These are phyloP conservation scores for Theristicus caerulescens DNA, from an alignment of 2,113 vertebrate species.

Conservation along the genomic window DNA sequence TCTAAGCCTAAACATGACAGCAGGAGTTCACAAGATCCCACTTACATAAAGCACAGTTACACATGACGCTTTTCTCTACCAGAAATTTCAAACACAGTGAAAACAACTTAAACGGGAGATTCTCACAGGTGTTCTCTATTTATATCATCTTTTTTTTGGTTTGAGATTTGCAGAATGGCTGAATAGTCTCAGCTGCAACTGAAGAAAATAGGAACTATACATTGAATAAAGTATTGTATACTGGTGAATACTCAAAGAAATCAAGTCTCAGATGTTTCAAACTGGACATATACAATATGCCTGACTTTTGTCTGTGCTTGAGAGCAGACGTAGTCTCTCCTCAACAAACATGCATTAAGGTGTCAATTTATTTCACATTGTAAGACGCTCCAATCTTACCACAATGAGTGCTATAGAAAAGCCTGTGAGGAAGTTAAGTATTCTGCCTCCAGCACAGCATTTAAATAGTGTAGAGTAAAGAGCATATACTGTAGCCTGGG, in stretches of 20 bases:
- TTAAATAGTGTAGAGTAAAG: slow-evolving; percentile 4
- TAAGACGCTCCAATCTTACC: background rate
- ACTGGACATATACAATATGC: background rate
- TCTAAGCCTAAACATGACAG: background rate
- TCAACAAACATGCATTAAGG: background rate
- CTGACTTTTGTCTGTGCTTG: background rate
- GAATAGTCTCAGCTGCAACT: background rate
- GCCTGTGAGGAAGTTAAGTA: slow-evolving; percentile 22
- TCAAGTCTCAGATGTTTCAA: background rate
- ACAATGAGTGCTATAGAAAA: background rate
- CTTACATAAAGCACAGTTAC: background rate
- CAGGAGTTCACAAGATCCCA: background rate
- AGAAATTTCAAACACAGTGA: background rate
- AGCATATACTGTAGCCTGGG: background rate
- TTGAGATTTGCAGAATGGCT: background rate
- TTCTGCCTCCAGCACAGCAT: slow-evolving; percentile 14
- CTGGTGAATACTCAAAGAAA: background rate
- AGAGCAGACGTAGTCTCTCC: background rate
- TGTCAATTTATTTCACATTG: slow-evolving; percentile 11
- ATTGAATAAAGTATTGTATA: background rate
- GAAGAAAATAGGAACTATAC: background rate
- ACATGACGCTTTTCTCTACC: fast-evolving
- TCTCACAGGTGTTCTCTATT: background rate
- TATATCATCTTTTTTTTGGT: background rate
- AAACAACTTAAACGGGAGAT: background rate